Conservation (phyloP, 2,888 invertebrate genomes). For the Mylabris sibirica region DNA sequence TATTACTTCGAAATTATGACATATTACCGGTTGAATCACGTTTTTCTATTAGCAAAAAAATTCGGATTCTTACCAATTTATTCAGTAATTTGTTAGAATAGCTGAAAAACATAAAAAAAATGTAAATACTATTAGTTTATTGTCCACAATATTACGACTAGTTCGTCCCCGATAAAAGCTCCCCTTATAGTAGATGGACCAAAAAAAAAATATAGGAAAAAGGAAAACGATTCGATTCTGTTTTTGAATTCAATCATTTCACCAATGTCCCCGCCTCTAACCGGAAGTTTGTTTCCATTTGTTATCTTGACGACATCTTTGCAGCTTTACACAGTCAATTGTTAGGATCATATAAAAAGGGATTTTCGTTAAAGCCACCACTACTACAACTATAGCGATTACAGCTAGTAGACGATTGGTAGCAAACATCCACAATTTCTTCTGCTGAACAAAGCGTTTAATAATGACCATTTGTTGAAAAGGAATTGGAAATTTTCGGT, state of each 20-base stretch:
- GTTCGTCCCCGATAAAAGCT: conserved; percentile 24
- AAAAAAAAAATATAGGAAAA: conserved; percentile 31
- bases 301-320: conserved; percentile 56
- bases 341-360: conserved; percentile 56
- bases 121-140: conserved; percentile 8
- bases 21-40: conserved; percentile 18
- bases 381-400: background rate
- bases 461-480: conserved; percentile 57
- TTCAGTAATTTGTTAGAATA: too few relatives aligned
- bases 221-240: conserved; percentile 47
- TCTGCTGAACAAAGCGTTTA: conserved; percentile 62
- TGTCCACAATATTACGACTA: conserved; percentile 13
- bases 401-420: conserved; percentile 48
- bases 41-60: conserved; percentile 10
- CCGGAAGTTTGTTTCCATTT: conserved; percentile 54
- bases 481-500: conserved; percentile 47
- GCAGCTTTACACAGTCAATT: conserved; percentile 49
- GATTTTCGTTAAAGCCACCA: conserved; percentile 48
- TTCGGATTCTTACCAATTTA: background rate
- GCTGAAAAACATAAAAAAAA: conserved; percentile 5
- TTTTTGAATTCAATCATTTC: conserved; percentile 55
- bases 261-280: conserved; percentile 49
- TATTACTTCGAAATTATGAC: conserved; percentile 34
- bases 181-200: conserved; percentile 10
- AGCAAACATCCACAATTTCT: conserved; percentile 49